Base-by-base conservation (phyloP, 2,797 vertebrate genomes). In the Tokudaia muenninki region DNA sequence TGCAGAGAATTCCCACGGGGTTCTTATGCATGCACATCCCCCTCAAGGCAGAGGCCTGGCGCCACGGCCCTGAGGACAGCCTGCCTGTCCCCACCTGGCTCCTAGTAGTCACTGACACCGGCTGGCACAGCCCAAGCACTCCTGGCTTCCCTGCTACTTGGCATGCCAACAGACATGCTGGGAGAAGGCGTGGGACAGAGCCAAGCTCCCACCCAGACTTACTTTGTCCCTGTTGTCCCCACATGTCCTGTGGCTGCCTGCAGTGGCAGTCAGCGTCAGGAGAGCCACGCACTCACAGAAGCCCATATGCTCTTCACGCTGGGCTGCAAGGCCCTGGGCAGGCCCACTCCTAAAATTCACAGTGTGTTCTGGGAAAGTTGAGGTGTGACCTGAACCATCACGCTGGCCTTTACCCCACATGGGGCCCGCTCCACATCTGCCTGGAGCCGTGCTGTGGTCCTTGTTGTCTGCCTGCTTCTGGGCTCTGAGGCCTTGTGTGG, bases 141-240 rank as follows among this genome's bases (percentile, higher is more conserved):
- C 70, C 86, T 91, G 93, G 97, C 97, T 61, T 9, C 26, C 1
- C 12, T 34, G 44, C 59, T 6, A 0, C 50, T 61, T 47, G 88
- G 94, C 93, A 61, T 80, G 12, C 0, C 3, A 3, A 78, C 96
- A 93, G 96, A 70, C 55, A 41, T 34, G 55, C 75, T 87, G 83
- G 83, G 94, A 96, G 96, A 77, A 94, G 95, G 90, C 63, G 86
- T 41, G 34, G 65, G 83, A 82, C 75, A 29, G 22, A 57, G 80
- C 24, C 57, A 61, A 44, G 50, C 34, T 9, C 37, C 47, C 21
- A 24, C 44, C 34, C 37, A 83, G 26, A 19, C 19, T 31, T 21
- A 11, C 2, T 26, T 10, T 47, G 63, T n/a, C 63, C 24, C 86
- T 37, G 22, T n/a, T 41, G 67, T 87, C 67, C 47, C 34, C 86